phyloP scores from a whole-genome alignment of 1,140 invertebrate genomes.

The Drosophila sulfurigaster region DNA sequence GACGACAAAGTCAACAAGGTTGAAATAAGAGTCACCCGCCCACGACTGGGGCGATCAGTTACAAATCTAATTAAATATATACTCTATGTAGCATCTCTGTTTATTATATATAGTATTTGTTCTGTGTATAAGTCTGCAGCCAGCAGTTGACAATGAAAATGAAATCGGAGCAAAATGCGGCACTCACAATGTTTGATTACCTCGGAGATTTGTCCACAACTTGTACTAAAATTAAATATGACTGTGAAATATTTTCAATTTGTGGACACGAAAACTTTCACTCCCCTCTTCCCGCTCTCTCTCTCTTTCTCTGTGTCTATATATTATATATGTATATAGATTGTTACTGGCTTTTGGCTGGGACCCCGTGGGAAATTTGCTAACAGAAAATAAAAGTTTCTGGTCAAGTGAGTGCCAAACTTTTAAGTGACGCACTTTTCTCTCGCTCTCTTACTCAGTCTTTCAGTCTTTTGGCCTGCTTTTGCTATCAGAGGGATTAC shows the following conservation, averaged over 20 bases:
- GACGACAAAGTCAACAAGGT: slow-evolving; percentile 58
- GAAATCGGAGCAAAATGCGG: slow-evolving; percentile 32
- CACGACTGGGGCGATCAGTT: slow-evolving; percentile 43
- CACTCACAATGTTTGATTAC: slow-evolving; percentile 66
- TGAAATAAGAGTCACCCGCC: slow-evolving; percentile 53
- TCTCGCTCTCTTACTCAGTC: slow-evolving; percentile 15
- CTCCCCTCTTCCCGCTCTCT: background rate
- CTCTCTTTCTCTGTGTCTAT: too few species aligned
- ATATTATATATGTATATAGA: slow-evolving; percentile 38
- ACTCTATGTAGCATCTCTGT: slow-evolving; percentile 14
- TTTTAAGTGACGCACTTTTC: slow-evolving; percentile 83
- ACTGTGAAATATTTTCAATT: slow-evolving; percentile 82
- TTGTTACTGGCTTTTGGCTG: slow-evolving; percentile 61
- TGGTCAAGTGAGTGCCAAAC: slow-evolving; percentile 83
- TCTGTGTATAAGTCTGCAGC: background rate
- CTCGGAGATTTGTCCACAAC: slow-evolving; percentile 60
- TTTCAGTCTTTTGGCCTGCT: background rate
- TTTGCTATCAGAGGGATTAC: slow-evolving; percentile 10
- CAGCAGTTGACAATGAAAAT: slow-evolving; percentile 18
- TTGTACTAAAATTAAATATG: slow-evolving; percentile 76
- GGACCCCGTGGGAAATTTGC: slow-evolving; percentile 77
- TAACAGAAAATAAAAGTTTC: slow-evolving; percentile 84
- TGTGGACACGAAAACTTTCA: slow-evolving; percentile 77
- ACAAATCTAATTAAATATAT: slow-evolving; percentile 66
- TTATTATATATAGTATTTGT: background rate